Conservation (phyloP, 2,797 vertebrate species). For the Pogonophryne albipinna region DNA sequence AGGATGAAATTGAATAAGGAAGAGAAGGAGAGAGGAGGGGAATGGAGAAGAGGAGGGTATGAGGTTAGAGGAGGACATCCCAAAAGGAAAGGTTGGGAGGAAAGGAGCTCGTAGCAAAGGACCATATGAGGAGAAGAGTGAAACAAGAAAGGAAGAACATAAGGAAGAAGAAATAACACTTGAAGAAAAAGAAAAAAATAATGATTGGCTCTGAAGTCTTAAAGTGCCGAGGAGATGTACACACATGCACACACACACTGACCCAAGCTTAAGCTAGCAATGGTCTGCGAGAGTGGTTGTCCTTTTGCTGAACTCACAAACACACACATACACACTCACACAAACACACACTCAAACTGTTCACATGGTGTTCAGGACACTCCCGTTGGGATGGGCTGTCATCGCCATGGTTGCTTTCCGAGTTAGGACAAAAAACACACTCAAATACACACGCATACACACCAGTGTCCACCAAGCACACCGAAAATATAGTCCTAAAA, state of each 20-base stretch:
- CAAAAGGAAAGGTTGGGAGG: not conserved
- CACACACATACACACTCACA: conserved; percentile 33
- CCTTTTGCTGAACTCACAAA: conserved; percentile 77
- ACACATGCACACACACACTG: conserved; percentile 33
- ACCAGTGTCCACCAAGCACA: conserved; percentile 32
- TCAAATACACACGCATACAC: conserved; percentile 24
- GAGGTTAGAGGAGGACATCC: not conserved
- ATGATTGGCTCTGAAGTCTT: conserved; percentile 64
- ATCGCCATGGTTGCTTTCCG: conserved; percentile 50
- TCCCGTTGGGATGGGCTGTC: conserved; percentile 64
- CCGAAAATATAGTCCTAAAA: conserved; percentile 30
- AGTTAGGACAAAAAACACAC: conserved; percentile 63
- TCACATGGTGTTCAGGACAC: conserved; percentile 58
- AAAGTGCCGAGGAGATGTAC: conserved; percentile 56
- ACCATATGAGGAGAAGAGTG: conserved; percentile 17
- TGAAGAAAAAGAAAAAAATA: conserved; percentile 48
- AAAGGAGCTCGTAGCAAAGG: conserved; percentile 22
- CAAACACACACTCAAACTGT: conserved; percentile 25
- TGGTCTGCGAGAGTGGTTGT: conserved; percentile 64
- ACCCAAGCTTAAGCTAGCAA: conserved; percentile 40
- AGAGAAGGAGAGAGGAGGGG: not conserved
- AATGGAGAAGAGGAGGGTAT: too few species aligned
- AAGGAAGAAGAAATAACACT: conserved; percentile 12
- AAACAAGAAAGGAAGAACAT: not conserved
- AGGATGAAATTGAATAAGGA: not conserved